Conservation (phyloP, 2,888 invertebrate genomes). For the Nomada ferruginata region DNA sequence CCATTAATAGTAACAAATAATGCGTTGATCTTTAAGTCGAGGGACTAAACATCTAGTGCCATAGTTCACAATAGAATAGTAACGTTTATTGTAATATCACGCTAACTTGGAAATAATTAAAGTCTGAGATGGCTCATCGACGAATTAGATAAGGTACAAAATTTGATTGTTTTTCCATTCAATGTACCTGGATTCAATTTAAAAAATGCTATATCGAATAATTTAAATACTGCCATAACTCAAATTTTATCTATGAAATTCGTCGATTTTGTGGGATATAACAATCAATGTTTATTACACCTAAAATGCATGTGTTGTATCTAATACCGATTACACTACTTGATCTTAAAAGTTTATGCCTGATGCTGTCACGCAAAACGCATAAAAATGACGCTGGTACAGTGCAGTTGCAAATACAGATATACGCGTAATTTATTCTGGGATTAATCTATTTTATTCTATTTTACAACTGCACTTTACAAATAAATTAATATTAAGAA, state of each 20-base stretch:
- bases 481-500: constrained; percentile 41
- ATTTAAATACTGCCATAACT: neutral
- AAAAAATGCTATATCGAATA: neutral
- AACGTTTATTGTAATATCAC: constrained; percentile 7
- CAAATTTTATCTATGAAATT: constrained; percentile 34
- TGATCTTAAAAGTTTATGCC: constrained; percentile 28
- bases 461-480: constrained; percentile 38
- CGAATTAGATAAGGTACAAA: constrained; percentile 31
- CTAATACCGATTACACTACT: constrained; percentile 30
- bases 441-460: constrained; percentile 6
- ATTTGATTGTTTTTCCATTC: neutral
- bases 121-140: constrained; percentile 23
- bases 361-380: constrained; percentile 29
- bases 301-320: constrained; percentile 24
- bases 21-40: constrained; percentile 9
- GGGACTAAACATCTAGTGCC: constrained; percentile 2
- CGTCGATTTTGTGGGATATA: constrained; percentile 31
- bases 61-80: constrained; percentile 11
- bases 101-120: constrained; percentile 6
- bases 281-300: constrained; percentile 35
- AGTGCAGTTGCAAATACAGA: constrained; percentile 26
- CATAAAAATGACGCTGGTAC: constrained; percentile 33
- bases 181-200: neutral
- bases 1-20: neutral
- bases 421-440: constrained; percentile 4